A percentile compares a stretch with the other conserved stretches of the same genome.
These are phyloP conservation scores for Chitala chitala DNA, from an alignment of 2,113 vertebrate species.

Conservation along the genomic window DNA sequence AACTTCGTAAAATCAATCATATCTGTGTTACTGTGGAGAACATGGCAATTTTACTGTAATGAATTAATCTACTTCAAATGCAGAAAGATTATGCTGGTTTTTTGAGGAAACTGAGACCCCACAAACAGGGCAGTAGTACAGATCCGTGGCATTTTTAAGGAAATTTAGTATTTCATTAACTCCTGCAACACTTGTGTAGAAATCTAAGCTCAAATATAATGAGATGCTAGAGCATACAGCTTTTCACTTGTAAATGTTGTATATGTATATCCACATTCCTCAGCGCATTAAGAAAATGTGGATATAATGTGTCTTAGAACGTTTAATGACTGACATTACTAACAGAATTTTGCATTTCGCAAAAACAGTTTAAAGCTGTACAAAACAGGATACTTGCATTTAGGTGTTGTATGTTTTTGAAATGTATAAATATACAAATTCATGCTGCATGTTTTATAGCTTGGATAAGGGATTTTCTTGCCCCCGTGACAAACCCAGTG, in stretches of 20 bases:
- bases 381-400: too few relatives aligned
- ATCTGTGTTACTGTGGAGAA: background rate
- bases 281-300: background rate
- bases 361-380: background rate
- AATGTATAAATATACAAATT: too few relatives aligned
- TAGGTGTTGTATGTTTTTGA: too few relatives aligned
- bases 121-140: background rate
- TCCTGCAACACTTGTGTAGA: too few relatives aligned
- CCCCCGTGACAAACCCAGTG: too few relatives aligned
- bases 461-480: too few relatives aligned
- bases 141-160: background rate
- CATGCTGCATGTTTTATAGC: too few relatives aligned
- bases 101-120: background rate
- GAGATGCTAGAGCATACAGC: too few relatives aligned
- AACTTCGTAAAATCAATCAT: background rate
- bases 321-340: background rate
- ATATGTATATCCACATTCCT: background rate
- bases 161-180: background rate
- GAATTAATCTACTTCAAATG: background rate
- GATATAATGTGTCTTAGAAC: background rate
- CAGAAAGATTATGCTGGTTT: background rate
- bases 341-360: background rate
- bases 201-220: too few relatives aligned
- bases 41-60: background rate
- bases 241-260: too few relatives aligned